phyloP scores from a whole-genome alignment of 37 sponge, comb jelly and placozoan species.

The Bolinopsis microptera region DNA sequence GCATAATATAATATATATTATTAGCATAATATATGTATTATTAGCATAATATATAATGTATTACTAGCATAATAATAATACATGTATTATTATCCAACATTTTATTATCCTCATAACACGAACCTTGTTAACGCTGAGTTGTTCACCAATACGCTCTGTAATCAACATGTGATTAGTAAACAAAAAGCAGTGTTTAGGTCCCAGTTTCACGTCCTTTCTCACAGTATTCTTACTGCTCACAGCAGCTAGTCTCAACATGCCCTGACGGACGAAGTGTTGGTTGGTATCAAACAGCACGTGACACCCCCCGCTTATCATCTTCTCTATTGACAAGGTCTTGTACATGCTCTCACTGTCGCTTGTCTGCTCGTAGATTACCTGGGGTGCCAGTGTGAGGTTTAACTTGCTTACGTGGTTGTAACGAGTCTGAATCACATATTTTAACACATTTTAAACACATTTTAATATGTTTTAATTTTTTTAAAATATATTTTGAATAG shows the following conservation, averaged over 20 bases:
- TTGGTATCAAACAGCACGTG: conserved; percentile 12
- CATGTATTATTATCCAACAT: too few species aligned
- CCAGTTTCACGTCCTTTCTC: not conserved
- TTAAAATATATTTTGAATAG: too few species aligned
- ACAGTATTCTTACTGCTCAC: not conserved
- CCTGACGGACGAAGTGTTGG: conserved; percentile 25
- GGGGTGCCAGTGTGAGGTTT: too few species aligned
- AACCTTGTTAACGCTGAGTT: conserved; percentile 11
- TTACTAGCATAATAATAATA: too few species aligned
- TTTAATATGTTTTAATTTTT: too few species aligned
- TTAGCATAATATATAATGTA: too few species aligned
- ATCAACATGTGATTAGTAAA: conserved; percentile 29
- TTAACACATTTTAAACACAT: too few species aligned
- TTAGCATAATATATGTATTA: too few species aligned
- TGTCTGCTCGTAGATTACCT: conserved; percentile 37
- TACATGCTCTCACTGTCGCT: conserved; percentile 28
- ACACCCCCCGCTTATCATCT: conserved; percentile 40
- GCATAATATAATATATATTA: too few species aligned
- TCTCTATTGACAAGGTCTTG: conserved; percentile 2
- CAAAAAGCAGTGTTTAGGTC: conserved; percentile 11
- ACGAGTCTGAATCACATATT: too few species aligned
- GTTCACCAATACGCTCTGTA: not conserved
- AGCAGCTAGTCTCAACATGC: not conserved
- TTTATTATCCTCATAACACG: too few species aligned
- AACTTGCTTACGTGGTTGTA: too few species aligned